Conservation (phyloP, 1,140 invertebrate species). For the Drosophila repletoides region DNA sequence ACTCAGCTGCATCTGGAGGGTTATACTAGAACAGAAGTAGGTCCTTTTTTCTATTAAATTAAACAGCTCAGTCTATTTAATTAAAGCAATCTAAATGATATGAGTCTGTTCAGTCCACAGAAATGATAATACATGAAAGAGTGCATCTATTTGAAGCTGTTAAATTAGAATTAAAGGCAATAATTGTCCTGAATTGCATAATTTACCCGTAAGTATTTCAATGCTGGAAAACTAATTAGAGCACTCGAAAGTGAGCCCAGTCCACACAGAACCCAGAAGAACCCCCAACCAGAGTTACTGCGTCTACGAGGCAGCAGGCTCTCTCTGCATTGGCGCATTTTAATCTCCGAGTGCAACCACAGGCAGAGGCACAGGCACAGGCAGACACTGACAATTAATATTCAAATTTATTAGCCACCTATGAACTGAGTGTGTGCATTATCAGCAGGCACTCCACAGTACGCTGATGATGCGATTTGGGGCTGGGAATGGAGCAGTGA, state of each 20-base stretch:
- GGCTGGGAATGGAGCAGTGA: background rate
- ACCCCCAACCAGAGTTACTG: background rate
- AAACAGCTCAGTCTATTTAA: too few species aligned
- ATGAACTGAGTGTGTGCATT: slow-evolving; percentile 81
- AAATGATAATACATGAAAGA: too few species aligned
- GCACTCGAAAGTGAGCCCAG: background rate
- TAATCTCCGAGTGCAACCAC: slow-evolving; percentile 57
- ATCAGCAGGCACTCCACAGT: slow-evolving; percentile 65
- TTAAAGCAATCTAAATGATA: too few species aligned
- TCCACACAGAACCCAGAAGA: background rate
- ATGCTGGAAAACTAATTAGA: slow-evolving; percentile 32
- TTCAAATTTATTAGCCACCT: slow-evolving; percentile 82
- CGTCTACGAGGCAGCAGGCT: background rate
- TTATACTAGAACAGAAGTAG: too few species aligned
- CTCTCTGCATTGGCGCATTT: slow-evolving; percentile 51
- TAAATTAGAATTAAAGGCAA: too few species aligned
- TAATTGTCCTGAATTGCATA: too few species aligned
- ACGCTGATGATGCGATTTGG: background rate
- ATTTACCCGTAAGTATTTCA: background rate
- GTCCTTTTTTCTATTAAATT: too few species aligned
- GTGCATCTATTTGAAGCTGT: too few species aligned
- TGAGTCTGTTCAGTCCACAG: too few species aligned
- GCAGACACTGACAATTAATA: slow-evolving; percentile 82
- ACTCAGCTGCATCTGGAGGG: too few species aligned
- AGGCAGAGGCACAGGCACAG: slow-evolving; percentile 16